A percentile compares a stretch with the other conserved stretches of the same genome.
These are phyloP conservation scores for Bubo blakistoni DNA, from an alignment of 2,113 vertebrate genomes.

Conservation along the genomic window DNA sequence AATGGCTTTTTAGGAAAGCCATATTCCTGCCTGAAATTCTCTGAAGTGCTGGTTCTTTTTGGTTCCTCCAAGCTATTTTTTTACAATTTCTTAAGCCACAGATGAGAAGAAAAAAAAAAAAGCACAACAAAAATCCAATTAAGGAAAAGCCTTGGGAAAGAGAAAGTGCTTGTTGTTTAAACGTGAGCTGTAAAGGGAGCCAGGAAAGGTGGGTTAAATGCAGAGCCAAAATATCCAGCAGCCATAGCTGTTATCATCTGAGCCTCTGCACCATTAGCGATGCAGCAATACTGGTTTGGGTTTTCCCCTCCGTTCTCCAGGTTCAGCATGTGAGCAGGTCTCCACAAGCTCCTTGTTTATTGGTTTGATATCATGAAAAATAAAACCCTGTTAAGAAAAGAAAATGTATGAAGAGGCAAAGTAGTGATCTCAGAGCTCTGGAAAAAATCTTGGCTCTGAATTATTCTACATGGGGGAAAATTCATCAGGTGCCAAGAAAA, in stretches of 20 bases:
- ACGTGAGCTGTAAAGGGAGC: background rate
- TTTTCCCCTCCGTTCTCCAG: conserved; percentile 38
- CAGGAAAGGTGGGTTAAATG: conserved; percentile 2
- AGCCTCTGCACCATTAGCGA: background rate
- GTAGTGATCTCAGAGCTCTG: background rate
- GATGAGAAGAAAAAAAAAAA: background rate
- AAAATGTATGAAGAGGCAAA: background rate
- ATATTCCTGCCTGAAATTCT: background rate
- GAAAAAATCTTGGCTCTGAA: background rate
- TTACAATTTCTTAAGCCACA: background rate
- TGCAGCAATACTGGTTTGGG: conserved; percentile 41
- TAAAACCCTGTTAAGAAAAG: background rate
- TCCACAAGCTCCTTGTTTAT: conserved; percentile 31
- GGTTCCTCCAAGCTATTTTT: conserved; percentile 5
- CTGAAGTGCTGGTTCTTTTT: background rate
- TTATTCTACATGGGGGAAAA: background rate
- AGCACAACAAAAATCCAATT: background rate
- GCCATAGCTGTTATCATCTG: conserved; percentile 24
- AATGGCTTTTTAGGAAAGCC: background rate
- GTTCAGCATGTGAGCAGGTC: conserved; percentile 23
- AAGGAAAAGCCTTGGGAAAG: conserved; percentile 41
- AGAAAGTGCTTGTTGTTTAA: conserved; percentile 37
- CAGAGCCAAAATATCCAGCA: conserved; percentile 13
- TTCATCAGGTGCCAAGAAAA: background rate
- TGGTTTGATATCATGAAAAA: background rate